Conservation (phyloP, 2,113 vertebrate species). For the Dissostichus mawsoni region DNA sequence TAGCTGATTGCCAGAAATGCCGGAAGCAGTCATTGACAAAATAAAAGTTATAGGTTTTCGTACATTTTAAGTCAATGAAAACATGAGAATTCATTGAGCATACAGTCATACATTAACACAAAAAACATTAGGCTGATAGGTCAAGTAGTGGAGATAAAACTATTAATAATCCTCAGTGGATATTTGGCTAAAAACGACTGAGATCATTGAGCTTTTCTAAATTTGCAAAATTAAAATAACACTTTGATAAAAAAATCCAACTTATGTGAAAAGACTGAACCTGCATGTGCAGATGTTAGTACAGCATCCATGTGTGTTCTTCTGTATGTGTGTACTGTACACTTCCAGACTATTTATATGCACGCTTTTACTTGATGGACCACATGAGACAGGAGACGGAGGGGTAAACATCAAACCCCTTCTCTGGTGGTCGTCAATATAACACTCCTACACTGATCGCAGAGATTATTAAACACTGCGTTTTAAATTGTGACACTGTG, state of each 20-base stretch:
- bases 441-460: constrained; percentile 28
- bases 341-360: constrained; percentile 44
- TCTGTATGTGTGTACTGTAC: constrained; percentile 1
- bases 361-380: constrained; percentile 34
- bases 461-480: constrained; percentile 51
- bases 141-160: no score
- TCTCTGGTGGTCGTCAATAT: constrained; percentile 37
- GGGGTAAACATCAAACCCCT: constrained; percentile 58
- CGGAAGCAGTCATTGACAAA: no score
- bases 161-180: no score
- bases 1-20: no score
- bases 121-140: no score
- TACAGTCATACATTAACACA: no score
- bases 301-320: neutral
- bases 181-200: no score
- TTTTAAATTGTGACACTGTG: constrained; percentile 58
- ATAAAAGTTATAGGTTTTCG: no score
- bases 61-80: no score
- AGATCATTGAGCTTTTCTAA: neutral
- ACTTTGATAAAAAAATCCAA: neutral
- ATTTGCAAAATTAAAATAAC: neutral
- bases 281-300: constrained; percentile 10
- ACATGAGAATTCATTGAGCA: no score
- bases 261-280: neutral
- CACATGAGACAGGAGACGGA: constrained; percentile 44